Percentiles rank a stretch among this genome's conserved stretches.
Evolutionary conservation across 2,113 vertebrate species (phyloP).

Genomic region (Seriola rivoliana): DNA sequence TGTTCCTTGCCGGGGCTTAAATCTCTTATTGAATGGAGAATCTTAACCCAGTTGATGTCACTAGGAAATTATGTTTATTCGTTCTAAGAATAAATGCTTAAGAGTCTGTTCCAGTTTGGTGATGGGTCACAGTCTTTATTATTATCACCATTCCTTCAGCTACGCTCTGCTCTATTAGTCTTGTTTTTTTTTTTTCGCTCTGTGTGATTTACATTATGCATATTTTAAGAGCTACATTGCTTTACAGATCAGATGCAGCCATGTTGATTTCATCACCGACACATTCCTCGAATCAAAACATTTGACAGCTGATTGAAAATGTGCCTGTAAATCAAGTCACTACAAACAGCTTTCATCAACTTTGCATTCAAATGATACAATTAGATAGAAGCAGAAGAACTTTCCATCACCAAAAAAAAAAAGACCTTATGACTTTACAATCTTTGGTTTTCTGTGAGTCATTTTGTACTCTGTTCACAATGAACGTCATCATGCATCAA

Average conservation of each 20-base stretch:
- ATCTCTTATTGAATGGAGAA: conserved; percentile 73
- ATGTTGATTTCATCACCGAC: conserved; percentile 48
- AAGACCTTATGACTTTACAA: background rate
- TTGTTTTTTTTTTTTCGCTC: background rate
- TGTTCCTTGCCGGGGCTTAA: conserved; percentile 63
- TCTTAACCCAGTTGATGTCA: conserved; percentile 70
- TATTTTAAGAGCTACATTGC: conserved; percentile 42
- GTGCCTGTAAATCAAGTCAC: background rate
- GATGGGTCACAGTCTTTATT: conserved; percentile 29
- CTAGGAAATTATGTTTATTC: conserved; percentile 73
- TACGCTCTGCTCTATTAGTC: conserved; percentile 25
- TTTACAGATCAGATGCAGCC: conserved; percentile 20
- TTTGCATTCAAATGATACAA: background rate
- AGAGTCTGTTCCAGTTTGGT: conserved; percentile 48
- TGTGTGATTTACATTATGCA: conserved; percentile 49
- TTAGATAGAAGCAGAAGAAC: background rate
- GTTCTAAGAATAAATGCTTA: conserved; percentile 75
- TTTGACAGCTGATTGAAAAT: conserved; percentile 34
- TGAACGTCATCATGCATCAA: background rate
- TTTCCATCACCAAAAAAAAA: background rate
- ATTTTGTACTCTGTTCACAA: conserved; percentile 6
- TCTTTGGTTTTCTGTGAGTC: background rate
- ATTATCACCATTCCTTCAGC: conserved; percentile 35
- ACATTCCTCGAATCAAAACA: conserved; percentile 3
- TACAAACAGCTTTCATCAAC: background rate